A percentile compares a stretch with the other conserved stretches of the same genome.
phyloP scores from a whole-genome alignment of 2,888 invertebrate species.

The Thecophora atra region DNA sequence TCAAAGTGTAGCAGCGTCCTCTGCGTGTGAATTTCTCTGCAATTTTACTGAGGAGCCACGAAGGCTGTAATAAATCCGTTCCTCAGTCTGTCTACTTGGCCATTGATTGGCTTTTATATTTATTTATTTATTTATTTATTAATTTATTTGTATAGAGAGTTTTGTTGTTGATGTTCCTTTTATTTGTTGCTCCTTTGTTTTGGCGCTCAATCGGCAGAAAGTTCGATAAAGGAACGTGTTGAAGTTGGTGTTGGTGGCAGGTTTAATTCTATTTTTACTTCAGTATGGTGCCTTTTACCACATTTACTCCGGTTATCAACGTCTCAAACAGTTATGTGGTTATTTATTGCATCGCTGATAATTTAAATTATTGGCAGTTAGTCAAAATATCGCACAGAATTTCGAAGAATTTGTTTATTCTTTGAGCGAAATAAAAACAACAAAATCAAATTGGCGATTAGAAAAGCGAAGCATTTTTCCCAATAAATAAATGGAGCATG shows the following conservation, averaged over 20 bases:
- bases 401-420: constrained; percentile 1
- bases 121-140: constrained; percentile 1
- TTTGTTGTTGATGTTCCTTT: neutral
- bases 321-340: constrained; percentile 41
- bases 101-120: constrained; percentile 19
- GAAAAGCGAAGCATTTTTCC: no score
- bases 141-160: constrained; percentile 30
- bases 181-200: constrained; percentile 17
- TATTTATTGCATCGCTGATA: constrained; percentile 48
- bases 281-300: no score
- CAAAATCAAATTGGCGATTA: no score
- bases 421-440: no score
- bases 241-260: constrained; percentile 45
- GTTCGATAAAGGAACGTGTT: constrained; percentile 22
- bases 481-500: no score
- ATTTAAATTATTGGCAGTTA: constrained; percentile 40
- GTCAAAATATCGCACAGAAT: constrained; percentile 22
- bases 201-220: constrained; percentile 35
- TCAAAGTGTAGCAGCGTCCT: constrained; percentile 17
- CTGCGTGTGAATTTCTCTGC: constrained; percentile 1
- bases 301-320: neutral
- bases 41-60: constrained; percentile 6
- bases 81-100: neutral
- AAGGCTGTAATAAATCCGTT: constrained; percentile 27
- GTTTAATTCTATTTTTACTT: constrained; percentile 35